A percentile compares a stretch with the other conserved stretches of the same genome.
These are phyloP conservation scores for Mesochorus sp. DNA, from an alignment of 2,888 invertebrate genomes.

Conservation along the genomic window DNA sequence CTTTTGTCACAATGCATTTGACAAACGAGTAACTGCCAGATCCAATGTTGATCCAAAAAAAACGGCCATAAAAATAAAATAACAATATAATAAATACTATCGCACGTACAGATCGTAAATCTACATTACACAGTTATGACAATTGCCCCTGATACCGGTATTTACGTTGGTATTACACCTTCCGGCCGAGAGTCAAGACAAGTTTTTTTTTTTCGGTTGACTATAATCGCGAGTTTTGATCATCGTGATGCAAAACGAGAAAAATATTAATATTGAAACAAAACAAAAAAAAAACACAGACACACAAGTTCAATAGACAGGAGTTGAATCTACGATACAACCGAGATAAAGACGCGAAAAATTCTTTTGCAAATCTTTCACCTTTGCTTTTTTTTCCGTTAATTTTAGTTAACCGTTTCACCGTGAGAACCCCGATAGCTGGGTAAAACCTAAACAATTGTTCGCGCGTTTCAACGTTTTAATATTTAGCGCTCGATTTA, in stretches of 20 bases:
- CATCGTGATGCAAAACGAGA: background rate
- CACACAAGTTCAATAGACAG: background rate
- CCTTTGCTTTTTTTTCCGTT: conserved; percentile 35
- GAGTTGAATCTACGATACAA: too few relatives aligned
- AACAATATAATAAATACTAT: conserved; percentile 40
- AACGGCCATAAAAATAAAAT: conserved; percentile 35
- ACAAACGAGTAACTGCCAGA: too few relatives aligned
- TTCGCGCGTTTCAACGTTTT: conserved; percentile 8
- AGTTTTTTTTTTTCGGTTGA: conserved; percentile 25
- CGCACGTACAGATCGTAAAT: conserved; percentile 24
- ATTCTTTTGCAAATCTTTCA: conserved; percentile 17
- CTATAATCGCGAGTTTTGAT: conserved; percentile 21
- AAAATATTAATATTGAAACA: background rate
- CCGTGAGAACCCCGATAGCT: conserved; percentile 1
- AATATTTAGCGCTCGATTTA: conserved; percentile 56
- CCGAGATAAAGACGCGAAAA: conserved; percentile 10
- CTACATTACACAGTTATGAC: conserved; percentile 17
- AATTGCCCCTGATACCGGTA: conserved; percentile 55
- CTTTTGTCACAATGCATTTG: too few relatives aligned
- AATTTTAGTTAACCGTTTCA: conserved; percentile 2
- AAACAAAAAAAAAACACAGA: background rate
- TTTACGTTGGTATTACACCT: conserved; percentile 51
- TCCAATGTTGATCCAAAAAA: too few relatives aligned
- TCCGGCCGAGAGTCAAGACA: conserved; percentile 43
- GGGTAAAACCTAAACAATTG: background rate